Evolutionary conservation across 2,797 vertebrate species (phyloP).

Genomic region (Acrossocheilus fasciatus): DNA sequence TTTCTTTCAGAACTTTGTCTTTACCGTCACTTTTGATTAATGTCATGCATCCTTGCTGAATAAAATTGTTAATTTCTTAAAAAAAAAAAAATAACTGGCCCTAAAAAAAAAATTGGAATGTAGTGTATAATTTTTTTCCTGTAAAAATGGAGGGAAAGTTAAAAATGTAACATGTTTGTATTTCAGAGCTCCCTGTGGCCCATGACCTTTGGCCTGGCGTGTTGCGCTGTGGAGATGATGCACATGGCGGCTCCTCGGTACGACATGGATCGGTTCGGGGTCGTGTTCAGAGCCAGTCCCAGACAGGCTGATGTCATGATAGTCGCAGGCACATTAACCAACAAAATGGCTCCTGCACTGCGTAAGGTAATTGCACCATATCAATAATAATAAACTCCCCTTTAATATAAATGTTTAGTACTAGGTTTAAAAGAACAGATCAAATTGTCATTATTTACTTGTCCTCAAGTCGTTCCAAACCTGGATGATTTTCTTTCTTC

Average conservation of each 20-base stretch:
- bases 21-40: not conserved
- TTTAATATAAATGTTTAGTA: not conserved
- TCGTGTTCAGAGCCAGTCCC: conserved; percentile 96
- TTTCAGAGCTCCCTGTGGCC: conserved; percentile 96
- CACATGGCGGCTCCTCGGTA: conserved; percentile 97
- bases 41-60: not conserved
- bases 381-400: not conserved
- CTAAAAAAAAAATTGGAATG: too few species aligned
- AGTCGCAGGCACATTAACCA: conserved; percentile 93
- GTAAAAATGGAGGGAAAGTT: not conserved
- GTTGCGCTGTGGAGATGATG: conserved; percentile 99
- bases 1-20: not conserved
- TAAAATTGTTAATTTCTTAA: not conserved
- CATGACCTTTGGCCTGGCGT: conserved; percentile 97
- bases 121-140: not conserved
- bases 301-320: conserved; percentile 98
- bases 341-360: conserved; percentile 97
- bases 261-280: conserved; percentile 97
- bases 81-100: too few species aligned
- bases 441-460: not conserved
- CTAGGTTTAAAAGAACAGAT: not conserved
- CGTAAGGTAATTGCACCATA: conserved; percentile 84
- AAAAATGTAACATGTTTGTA: not conserved
- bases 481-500: not conserved
- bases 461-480: not conserved